Percentiles rank a stretch among this genome's conserved stretches.
phyloP scores from a whole-genome alignment of 2,888 invertebrate species.

The Odontocerum albicorne region DNA sequence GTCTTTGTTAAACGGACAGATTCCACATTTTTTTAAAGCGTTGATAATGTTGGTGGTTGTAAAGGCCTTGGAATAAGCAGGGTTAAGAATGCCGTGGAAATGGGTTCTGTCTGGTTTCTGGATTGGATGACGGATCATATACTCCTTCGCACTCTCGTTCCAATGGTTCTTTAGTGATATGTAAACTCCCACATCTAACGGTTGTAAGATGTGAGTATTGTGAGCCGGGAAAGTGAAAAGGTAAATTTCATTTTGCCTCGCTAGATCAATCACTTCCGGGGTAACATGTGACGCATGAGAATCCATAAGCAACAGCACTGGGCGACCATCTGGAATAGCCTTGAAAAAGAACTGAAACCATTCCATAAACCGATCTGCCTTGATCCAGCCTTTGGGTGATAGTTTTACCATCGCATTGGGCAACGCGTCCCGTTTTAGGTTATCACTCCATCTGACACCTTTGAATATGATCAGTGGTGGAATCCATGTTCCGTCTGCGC shows the following conservation, averaged over 20 bases:
- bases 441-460: slow-evolving; percentile 33
- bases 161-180: background rate
- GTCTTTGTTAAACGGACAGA: background rate
- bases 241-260: slow-evolving; percentile 11
- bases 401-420: slow-evolving; percentile 36
- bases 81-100: slow-evolving; percentile 2
- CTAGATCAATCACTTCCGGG: slow-evolving; percentile 16
- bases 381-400: background rate
- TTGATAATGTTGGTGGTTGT: slow-evolving; percentile 3
- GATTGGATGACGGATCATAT: slow-evolving; percentile 4
- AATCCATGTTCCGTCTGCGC: slow-evolving; percentile 10
- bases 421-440: slow-evolving; percentile 35
- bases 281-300: slow-evolving; percentile 12
- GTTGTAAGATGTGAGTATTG: slow-evolving; percentile 15
- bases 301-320: slow-evolving; percentile 25
- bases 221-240: slow-evolving; percentile 26
- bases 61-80: slow-evolving; percentile 5
- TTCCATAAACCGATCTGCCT: slow-evolving; percentile 37
- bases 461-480: slow-evolving; percentile 31
- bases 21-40: background rate
- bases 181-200: background rate
- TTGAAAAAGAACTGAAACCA: slow-evolving; percentile 17
- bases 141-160: background rate
- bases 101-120: slow-evolving; percentile 1
- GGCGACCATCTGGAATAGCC: slow-evolving; percentile 17